Percentiles rank a stretch among this genome's conserved stretches.
Conservation (phyloP, 2,113 vertebrate species). For the Plotosus lineatus region DNA sequence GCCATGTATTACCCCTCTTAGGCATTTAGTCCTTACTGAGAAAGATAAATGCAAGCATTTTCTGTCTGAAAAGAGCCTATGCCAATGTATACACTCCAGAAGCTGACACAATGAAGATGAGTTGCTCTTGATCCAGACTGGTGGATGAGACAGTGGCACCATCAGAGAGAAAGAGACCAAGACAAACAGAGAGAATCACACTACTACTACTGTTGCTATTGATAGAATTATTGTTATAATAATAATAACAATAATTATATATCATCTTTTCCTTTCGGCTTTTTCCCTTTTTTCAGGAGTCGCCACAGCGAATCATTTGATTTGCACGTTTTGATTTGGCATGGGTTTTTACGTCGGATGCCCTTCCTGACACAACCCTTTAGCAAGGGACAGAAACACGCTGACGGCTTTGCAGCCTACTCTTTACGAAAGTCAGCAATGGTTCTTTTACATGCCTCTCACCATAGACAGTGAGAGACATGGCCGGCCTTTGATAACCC, state of each 20-base stretch:
- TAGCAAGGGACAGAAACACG: too few relatives aligned
- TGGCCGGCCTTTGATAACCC: too few relatives aligned
- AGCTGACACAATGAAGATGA: conserved; percentile 24
- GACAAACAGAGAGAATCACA: not conserved
- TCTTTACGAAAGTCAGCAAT: too few relatives aligned
- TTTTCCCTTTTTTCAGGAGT: too few relatives aligned
- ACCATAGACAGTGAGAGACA: too few relatives aligned
- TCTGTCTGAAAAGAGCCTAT: not conserved
- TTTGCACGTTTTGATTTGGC: too few relatives aligned
- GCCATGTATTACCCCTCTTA: not conserved
- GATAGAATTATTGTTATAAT: not conserved
- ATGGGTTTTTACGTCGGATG: too few relatives aligned
- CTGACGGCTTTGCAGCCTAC: too few relatives aligned
- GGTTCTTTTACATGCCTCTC: too few relatives aligned
- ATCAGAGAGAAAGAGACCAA: not conserved
- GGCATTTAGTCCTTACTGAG: conserved; percentile 15
- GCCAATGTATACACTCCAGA: not conserved
- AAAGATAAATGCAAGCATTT: conserved; percentile 33
- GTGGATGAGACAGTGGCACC: conserved; percentile 5
- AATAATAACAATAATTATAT: not conserved
- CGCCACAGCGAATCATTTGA: too few relatives aligned
- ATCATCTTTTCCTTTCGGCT: too few relatives aligned
- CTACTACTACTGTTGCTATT: not conserved
- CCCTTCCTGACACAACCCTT: too few relatives aligned
- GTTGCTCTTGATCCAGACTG: conserved; percentile 17